These are phyloP conservation scores for Drosophila kurseongensis DNA, from an alignment of 1,140 invertebrate species.

Conservation along the genomic window DNA sequence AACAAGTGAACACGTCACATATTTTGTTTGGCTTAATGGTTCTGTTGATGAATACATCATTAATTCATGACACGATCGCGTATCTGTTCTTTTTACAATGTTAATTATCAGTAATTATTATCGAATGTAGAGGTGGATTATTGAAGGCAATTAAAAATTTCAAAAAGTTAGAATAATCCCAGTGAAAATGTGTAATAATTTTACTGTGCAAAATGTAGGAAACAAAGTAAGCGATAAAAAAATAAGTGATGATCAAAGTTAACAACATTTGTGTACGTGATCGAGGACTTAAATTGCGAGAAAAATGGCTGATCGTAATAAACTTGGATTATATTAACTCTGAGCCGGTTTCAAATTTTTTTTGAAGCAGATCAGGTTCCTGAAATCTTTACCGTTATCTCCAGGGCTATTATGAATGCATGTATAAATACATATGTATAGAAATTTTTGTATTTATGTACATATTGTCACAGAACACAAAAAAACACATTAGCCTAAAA, in stretches of 20 bases:
- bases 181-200: neutral
- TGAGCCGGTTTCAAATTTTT: constrained; percentile 41
- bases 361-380: constrained; percentile 51
- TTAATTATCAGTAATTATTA: constrained; percentile 45
- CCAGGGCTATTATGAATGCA: constrained; percentile 17
- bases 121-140: constrained; percentile 12
- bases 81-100: constrained; percentile 11
- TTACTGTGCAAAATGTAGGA: neutral
- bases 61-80: constrained; percentile 24
- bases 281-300: constrained; percentile 22
- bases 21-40: constrained; percentile 28
- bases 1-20: constrained; percentile 3
- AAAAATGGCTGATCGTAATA: constrained; percentile 13
- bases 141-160: constrained; percentile 8
- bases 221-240: constrained; percentile 5
- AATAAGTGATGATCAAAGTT: constrained; percentile 9
- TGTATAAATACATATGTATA: constrained; percentile 13
- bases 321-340: constrained; percentile 42
- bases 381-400: constrained; percentile 47
- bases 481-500: constrained; percentile 1
- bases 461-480: neutral
- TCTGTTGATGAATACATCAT: constrained; percentile 14
- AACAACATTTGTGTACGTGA: constrained; percentile 12
- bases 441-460: neutral
- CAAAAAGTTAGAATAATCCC: constrained; percentile 15